Base-by-base conservation (phyloP, 1,140 invertebrate species). In the Pachypeltis micranthus region DNA sequence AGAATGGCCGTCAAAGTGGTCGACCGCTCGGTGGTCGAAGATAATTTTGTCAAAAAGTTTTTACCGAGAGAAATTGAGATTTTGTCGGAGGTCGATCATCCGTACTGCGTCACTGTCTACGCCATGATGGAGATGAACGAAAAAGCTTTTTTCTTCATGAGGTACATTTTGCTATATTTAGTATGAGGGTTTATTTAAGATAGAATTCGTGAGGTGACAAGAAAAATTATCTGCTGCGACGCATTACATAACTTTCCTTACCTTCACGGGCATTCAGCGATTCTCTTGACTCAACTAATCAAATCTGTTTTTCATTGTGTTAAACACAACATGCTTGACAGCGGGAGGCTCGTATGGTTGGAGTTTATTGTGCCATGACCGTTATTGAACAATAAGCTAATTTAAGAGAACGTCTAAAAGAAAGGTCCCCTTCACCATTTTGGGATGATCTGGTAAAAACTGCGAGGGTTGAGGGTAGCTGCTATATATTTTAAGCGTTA, bases 61-160 rank as follows among this genome's bases (percentile, higher is more conserved):
- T 88, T 95, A 71, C 90, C 91, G 16, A 81, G 92, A 23, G 92
- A 96, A 77, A 77, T 95, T 55, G 85, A 93, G 62, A 92, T 94
- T 67, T 77, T 93, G 65, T 90, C 87, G 2, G 86, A 88, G 73
- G 85, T 96, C 62, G 85, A 90, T 70, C 91, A 94, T 77, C 85
- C 87, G 0, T 85, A 93, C 73, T 90, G 94, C 19, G 87, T 94
- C 67, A 86, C 90, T 72, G 86, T 93, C 1, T 91, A 92, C 71
- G 89, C 86, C 69, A 90, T 91, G 47, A 72, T 91, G 27, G 87
- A 90, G 69, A 79, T 86, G 51, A 86, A 86, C 1, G 83, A 85
- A 1, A 79, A 85, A 67, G 85, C 90, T 0, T 91, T 90, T 70
- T 90, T 94, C 68, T 90, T 93, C 68, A 94, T 94, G 91, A 44